Percentiles rank a stretch among this genome's conserved stretches.
Evolutionary conservation across 2,113 vertebrate genomes (phyloP).

Genomic region (Salminus brasiliensis): DNA sequence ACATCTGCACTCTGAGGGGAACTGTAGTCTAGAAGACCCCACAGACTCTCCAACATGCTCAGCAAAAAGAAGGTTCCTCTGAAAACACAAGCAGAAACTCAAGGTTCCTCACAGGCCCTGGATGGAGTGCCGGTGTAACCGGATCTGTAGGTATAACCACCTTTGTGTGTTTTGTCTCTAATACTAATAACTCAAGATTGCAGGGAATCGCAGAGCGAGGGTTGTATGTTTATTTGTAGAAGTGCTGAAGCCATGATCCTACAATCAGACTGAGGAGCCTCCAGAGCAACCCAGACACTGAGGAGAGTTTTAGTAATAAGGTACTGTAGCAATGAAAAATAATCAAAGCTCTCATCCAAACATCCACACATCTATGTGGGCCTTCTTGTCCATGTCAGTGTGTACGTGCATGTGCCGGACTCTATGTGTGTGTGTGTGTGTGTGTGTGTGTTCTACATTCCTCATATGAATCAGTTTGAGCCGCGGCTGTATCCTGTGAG

Average conservation of each 20-base stretch:
- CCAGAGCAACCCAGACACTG: neutral
- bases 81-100: neutral
- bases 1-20: conserved; percentile 59
- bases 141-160: conserved; percentile 36
- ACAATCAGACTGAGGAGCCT: neutral
- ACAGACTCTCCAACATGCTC: conserved; percentile 51
- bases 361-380: conserved; percentile 49
- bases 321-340: conserved; percentile 26
- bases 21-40: conserved; percentile 32
- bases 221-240: conserved; percentile 28
- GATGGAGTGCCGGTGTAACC: conserved; percentile 34
- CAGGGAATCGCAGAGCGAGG: conserved; percentile 4
- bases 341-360: conserved; percentile 18
- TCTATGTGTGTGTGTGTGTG: conserved; percentile 22
- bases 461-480: conserved; percentile 71
- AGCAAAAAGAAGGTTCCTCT: neutral
- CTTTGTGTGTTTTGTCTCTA: conserved; percentile 33
- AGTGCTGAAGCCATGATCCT: neutral
- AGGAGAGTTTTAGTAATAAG: conserved; percentile 1
- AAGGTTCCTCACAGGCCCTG: neutral
- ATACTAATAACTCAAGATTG: conserved; percentile 33
- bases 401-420: conserved; percentile 18
- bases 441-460: conserved; percentile 64
- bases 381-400: conserved; percentile 28
- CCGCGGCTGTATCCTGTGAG: conserved; percentile 72